These are phyloP conservation scores for Drosophila pegasa DNA, from an alignment of 2,888 invertebrate genomes.

Conservation along the genomic window DNA sequence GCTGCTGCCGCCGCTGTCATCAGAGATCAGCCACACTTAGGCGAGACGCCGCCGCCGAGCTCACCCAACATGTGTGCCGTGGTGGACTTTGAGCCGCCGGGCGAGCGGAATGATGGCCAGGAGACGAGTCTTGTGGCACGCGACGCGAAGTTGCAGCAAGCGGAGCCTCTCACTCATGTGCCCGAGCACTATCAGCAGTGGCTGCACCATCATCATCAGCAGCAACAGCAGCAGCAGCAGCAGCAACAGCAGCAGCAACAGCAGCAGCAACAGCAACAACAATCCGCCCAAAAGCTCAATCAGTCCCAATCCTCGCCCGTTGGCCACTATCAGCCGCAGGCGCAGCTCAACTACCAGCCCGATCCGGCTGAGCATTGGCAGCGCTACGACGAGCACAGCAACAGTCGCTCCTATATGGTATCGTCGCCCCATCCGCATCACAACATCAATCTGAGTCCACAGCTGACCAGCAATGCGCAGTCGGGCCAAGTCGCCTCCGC, in stretches of 20 bases:
- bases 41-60: constrained; percentile 75
- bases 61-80: constrained; percentile 74
- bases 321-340: constrained; percentile 18
- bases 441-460: constrained; percentile 42
- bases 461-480: constrained; percentile 18
- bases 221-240: constrained; percentile 65
- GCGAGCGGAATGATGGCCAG: constrained; percentile 28
- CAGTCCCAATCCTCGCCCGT: constrained; percentile 28
- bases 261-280: constrained; percentile 59
- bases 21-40: constrained; percentile 59
- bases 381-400: constrained; percentile 56
- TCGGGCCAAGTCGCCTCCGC: constrained; percentile 80
- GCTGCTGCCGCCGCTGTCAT: constrained; percentile 7
- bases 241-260: constrained; percentile 60
- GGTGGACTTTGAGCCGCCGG: constrained; percentile 73
- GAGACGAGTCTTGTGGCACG: constrained; percentile 23
- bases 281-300: constrained; percentile 34
- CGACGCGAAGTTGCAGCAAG: constrained; percentile 12
- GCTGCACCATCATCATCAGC: too few relatives aligned
- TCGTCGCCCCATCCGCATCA: constrained; percentile 60
- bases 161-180: constrained; percentile 31
- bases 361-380: constrained; percentile 53
- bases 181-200: constrained; percentile 66
- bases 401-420: constrained; percentile 44
- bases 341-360: constrained; percentile 20